Evolutionary conservation across 2,797 vertebrate species (phyloP).

Genomic region (Avahi laniger): DNA sequence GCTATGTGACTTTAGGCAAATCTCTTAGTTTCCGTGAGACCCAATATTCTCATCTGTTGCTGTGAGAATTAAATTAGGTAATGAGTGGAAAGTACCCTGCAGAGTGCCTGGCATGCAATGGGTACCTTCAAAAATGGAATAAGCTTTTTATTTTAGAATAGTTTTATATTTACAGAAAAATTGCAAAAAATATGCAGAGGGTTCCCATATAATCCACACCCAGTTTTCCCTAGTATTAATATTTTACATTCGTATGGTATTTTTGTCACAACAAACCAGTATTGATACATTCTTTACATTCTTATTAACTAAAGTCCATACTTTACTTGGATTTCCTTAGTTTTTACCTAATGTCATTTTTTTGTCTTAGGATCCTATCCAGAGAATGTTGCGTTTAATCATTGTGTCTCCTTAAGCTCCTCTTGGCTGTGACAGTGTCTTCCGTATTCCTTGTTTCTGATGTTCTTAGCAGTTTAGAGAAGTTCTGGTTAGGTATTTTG

Average conservation of each 20-base stretch:
- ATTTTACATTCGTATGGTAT: background rate
- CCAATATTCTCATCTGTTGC: background rate
- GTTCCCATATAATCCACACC: background rate
- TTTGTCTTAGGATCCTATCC: background rate
- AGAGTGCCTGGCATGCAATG: background rate
- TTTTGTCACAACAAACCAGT: background rate
- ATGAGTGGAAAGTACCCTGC: background rate
- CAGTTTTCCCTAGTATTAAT: background rate
- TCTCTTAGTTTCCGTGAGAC: constrained; percentile 56
- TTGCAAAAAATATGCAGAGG: background rate
- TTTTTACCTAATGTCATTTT: background rate
- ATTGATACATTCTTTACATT: background rate
- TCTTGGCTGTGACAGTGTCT: background rate
- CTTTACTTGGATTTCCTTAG: background rate
- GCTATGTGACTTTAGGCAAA: constrained; percentile 4
- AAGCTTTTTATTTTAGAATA: constrained; percentile 5
- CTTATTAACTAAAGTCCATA: background rate
- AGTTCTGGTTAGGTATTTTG: background rate
- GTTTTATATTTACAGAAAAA: constrained; percentile 17
- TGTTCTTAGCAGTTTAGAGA: background rate
- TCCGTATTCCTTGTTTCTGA: background rate
- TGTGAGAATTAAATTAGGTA: constrained; percentile 45
- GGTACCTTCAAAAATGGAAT: background rate
- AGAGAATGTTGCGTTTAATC: background rate
- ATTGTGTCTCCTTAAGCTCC: background rate